A percentile compares a stretch with the other conserved stretches of the same genome.
Conservation (phyloP, 2,113 vertebrate species). For the Paraplagusia blochii region DNA sequence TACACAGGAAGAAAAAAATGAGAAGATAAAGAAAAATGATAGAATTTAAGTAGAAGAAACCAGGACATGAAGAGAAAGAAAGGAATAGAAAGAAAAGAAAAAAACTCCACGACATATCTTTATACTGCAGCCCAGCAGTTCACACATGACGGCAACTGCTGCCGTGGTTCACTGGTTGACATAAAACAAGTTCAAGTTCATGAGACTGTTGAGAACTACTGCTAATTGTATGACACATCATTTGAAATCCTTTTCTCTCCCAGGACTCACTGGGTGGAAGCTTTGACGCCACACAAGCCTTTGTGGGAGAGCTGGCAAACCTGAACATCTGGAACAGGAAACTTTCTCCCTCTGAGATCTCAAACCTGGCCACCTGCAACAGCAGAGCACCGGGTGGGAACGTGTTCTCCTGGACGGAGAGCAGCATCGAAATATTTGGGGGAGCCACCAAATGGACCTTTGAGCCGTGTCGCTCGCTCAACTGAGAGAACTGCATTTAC, state of each 20-base stretch:
- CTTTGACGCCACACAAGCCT: slow-evolving; percentile 95
- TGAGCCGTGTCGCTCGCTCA: slow-evolving; percentile 91
- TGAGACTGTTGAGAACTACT: too few relatives aligned
- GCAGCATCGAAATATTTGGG: slow-evolving; percentile 90
- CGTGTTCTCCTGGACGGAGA: slow-evolving; percentile 92
- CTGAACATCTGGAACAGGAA: slow-evolving; percentile 95
- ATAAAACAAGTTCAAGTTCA: too few relatives aligned
- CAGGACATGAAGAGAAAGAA: too few relatives aligned
- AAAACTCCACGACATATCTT: too few relatives aligned
- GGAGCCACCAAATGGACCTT: slow-evolving; percentile 97
- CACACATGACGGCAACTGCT: too few relatives aligned
- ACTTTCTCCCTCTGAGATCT: slow-evolving; percentile 87
- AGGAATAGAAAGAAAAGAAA: too few relatives aligned
- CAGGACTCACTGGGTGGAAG: slow-evolving; percentile 94
- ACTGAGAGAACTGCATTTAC: slow-evolving; percentile 71
- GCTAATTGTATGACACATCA: too few relatives aligned
- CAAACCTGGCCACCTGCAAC: slow-evolving; percentile 93
- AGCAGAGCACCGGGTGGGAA: slow-evolving; percentile 84
- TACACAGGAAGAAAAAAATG: too few relatives aligned
- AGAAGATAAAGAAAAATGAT: too few relatives aligned
- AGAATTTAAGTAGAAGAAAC: too few relatives aligned
- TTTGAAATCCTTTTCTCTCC: neutral
- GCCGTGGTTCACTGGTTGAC: too few relatives aligned
- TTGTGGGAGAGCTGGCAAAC: slow-evolving; percentile 90
- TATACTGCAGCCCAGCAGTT: too few relatives aligned